A percentile compares a stretch with the other conserved stretches of the same genome.
Evolutionary conservation across 2,113 vertebrate species (phyloP).

Genomic region (Leptodactylus fuscus): DNA sequence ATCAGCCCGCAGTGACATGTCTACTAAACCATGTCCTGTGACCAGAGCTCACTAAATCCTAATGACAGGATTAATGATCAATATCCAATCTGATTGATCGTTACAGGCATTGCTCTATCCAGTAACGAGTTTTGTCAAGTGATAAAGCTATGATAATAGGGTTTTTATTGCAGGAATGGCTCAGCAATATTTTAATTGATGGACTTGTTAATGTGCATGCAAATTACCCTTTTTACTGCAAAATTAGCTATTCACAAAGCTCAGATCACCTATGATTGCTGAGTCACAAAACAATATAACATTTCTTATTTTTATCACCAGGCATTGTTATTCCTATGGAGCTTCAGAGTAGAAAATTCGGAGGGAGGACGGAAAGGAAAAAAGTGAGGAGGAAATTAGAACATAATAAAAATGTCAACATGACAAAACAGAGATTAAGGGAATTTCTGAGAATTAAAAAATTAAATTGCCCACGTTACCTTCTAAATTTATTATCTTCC

Average conservation of each 20-base stretch:
- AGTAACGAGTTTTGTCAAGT: slow-evolving; percentile 24
- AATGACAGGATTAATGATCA: slow-evolving; percentile 40
- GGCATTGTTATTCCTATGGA: slow-evolving; percentile 29
- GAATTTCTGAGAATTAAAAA: too few species aligned
- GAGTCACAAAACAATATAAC: slow-evolving; percentile 39
- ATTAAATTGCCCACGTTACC: too few species aligned
- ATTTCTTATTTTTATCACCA: slow-evolving; percentile 38
- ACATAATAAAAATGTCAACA: neutral
- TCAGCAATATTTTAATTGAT: slow-evolving; percentile 60
- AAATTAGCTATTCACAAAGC: slow-evolving; percentile 53
- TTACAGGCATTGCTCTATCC: slow-evolving; percentile 39
- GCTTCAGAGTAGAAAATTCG: neutral
- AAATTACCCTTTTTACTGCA: slow-evolving; percentile 46
- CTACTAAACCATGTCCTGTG: slow-evolving; percentile 12
- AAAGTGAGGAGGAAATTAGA: neutral
- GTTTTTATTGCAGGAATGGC: slow-evolving; percentile 52
- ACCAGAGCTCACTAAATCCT: slow-evolving; percentile 20
- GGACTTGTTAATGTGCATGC: slow-evolving; percentile 50
- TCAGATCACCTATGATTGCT: slow-evolving; percentile 34
- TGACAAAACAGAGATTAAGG: neutral
- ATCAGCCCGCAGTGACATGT: slow-evolving; percentile 26
- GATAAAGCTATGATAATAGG: slow-evolving; percentile 44
- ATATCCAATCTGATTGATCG: slow-evolving; percentile 50
- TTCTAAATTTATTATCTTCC: too few species aligned
- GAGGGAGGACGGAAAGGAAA: neutral